phyloP scores from a whole-genome alignment of 2,113 vertebrate species.

The Damaliscus lunatus region DNA sequence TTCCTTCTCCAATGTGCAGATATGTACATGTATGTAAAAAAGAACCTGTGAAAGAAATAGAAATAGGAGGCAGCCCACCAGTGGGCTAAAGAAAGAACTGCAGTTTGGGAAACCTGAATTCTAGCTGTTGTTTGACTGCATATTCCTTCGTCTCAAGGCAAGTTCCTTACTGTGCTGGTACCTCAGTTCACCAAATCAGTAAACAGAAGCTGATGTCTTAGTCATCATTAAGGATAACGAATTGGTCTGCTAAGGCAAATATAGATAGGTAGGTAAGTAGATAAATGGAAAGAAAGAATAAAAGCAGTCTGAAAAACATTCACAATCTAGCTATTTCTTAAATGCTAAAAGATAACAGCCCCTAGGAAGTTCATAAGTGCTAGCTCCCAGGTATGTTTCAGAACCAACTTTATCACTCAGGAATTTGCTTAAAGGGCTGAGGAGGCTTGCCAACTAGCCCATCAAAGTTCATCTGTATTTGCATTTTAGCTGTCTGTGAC shows the following conservation, averaged over 20 bases:
- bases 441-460: slow-evolving; percentile 8
- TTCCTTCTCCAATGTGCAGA: too few relatives aligned
- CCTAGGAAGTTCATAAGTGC: not conserved
- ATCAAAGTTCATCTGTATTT: slow-evolving; percentile 43
- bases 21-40: slow-evolving; percentile 6
- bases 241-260: not conserved
- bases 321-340: not conserved
- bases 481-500: slow-evolving; percentile 35
- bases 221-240: not conserved
- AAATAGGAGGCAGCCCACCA: slow-evolving; percentile 41
- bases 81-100: slow-evolving; percentile 35
- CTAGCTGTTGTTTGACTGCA: not conserved
- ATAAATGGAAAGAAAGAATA: not conserved
- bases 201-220: not conserved
- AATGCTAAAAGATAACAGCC: not conserved
- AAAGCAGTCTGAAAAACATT: not conserved
- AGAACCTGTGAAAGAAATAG: not conserved
- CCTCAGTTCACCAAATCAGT: not conserved
- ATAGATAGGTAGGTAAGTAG: not conserved
- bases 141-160: not conserved
- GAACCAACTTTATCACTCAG: not conserved
- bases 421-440: slow-evolving; percentile 50
- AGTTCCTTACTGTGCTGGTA: not conserved
- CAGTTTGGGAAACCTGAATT: not conserved
- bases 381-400: not conserved